phyloP scores from a whole-genome alignment of 2,888 invertebrate species.

The Morpho helenor region DNA sequence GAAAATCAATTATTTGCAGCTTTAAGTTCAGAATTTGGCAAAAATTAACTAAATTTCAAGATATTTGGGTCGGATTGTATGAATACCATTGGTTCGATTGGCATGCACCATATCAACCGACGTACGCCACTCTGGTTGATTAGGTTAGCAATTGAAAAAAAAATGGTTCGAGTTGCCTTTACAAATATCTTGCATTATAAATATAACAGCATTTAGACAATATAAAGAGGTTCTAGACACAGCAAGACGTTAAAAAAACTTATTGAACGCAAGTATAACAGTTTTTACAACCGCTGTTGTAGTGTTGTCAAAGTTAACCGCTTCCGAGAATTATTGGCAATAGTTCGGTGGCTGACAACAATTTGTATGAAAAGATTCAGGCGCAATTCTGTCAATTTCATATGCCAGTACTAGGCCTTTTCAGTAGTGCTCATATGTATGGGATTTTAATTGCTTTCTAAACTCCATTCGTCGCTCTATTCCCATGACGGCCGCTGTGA shows the following conservation, averaged over 20 bases:
- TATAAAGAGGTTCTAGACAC: constrained; percentile 21
- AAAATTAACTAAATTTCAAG: too few relatives aligned
- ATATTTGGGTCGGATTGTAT: too few relatives aligned
- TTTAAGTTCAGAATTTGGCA: too few relatives aligned
- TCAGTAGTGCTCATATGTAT: constrained; percentile 45
- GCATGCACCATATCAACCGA: too few relatives aligned
- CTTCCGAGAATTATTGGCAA: constrained; percentile 38
- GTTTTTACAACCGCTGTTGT: constrained; percentile 30
- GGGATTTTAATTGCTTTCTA: constrained; percentile 75
- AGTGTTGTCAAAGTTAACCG: constrained; percentile 39
- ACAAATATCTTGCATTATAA: too few relatives aligned
- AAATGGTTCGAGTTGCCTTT: too few relatives aligned
- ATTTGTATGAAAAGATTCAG: constrained; percentile 40
- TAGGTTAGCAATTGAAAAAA: too few relatives aligned
- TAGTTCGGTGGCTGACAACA: constrained; percentile 15
- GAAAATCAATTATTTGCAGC: too few relatives aligned
- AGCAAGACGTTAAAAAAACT: constrained; percentile 23
- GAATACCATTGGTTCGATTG: too few relatives aligned
- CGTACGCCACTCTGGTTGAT: too few relatives aligned
- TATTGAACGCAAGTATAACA: constrained; percentile 25
- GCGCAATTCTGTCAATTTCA: constrained; percentile 50
- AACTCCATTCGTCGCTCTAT: constrained; percentile 71
- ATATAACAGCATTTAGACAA: constrained; percentile 30
- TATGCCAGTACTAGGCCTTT: constrained; percentile 53
- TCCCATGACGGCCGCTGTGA: constrained; percentile 74